These are phyloP conservation scores for Proterorhinus semilunaris DNA, from an alignment of 2,113 vertebrate species.

Conservation along the genomic window DNA sequence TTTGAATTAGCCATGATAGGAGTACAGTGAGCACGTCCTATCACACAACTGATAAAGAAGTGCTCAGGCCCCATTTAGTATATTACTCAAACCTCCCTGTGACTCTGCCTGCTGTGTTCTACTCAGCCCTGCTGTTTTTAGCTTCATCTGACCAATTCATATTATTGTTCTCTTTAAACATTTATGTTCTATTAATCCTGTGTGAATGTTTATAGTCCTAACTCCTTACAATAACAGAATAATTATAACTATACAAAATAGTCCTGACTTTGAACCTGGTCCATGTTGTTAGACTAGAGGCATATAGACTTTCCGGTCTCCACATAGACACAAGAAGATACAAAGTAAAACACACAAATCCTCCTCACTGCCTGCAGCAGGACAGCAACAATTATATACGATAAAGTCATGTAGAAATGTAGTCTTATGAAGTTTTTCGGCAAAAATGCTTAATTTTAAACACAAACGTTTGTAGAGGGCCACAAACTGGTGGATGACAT, in stretches of 20 bases:
- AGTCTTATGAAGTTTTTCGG: too few relatives aligned
- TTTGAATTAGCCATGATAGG: conserved; percentile 79
- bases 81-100: conserved; percentile 61
- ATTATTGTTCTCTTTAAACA: conserved; percentile 5
- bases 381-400: background rate
- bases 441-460: too few relatives aligned
- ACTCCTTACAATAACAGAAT: background rate
- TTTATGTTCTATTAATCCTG: background rate
- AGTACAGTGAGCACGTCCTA: conserved; percentile 66
- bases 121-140: background rate
- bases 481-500: too few relatives aligned
- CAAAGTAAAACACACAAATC: background rate
- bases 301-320: conserved; percentile 2
- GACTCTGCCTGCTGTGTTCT: conserved; percentile 31
- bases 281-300: conserved; percentile 10
- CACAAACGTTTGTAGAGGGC: too few relatives aligned
- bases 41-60: conserved; percentile 68
- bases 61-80: conserved; percentile 69
- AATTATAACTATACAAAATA: background rate
- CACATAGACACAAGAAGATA: conserved; percentile 17
- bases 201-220: background rate
- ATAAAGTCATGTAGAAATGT: background rate
- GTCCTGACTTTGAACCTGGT: conserved; percentile 52
- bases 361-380: conserved; percentile 2
- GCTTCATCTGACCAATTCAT: background rate